Evolutionary conservation across 2,888 invertebrate species (phyloP).

Genomic region (Prostheceraeus crozeri): DNA sequence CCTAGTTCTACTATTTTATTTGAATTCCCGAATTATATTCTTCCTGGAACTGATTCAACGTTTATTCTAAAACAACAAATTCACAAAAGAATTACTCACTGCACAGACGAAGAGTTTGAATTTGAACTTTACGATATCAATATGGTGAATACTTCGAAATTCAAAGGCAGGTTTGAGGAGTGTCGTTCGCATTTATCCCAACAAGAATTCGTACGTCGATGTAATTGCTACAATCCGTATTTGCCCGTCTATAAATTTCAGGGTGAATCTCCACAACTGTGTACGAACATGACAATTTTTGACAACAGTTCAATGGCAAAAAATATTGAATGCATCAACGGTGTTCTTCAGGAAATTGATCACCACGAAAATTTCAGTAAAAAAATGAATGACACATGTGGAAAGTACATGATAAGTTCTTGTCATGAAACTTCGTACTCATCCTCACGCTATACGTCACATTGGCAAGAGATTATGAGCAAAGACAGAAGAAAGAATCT

Average conservation of each 20-base stretch:
- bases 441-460: no score
- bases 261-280: neutral
- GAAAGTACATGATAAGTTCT: no score
- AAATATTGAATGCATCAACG: neutral
- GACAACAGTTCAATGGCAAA: neutral
- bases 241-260: neutral
- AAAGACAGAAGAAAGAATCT: neutral
- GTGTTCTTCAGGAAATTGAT: neutral
- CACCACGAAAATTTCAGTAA: no score
- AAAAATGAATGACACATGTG: no score
- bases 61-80: no score
- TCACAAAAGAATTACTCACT: no score
- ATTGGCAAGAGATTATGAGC: neutral
- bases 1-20: no score
- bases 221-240: neutral
- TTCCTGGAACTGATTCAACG: no score
- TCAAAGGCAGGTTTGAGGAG: slow-evolving; percentile 1
- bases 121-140: neutral
- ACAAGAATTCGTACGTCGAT: neutral
- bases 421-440: no score
- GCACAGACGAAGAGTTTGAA: neutral
- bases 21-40: no score
- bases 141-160: neutral
- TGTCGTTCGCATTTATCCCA: neutral
- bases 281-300: neutral